phyloP scores from a whole-genome alignment of 23 tunicate species.

The Ascidia mentula region DNA sequence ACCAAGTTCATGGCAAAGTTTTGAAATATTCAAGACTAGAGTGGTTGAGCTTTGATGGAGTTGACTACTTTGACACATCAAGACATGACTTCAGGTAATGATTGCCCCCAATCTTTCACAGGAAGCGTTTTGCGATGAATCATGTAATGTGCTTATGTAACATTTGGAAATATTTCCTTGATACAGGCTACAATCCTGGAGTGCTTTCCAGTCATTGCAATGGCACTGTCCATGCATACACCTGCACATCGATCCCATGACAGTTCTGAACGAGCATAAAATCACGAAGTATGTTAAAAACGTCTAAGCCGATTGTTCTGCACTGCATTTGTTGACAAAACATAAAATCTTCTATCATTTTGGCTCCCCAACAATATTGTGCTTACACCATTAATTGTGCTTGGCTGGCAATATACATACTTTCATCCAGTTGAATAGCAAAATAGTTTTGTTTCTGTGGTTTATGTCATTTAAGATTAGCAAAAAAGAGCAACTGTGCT shows the following conservation, averaged over 20 bases:
- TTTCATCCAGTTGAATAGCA: constrained; percentile 17
- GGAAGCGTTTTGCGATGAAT: constrained; percentile 14
- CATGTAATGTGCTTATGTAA: constrained; percentile 11
- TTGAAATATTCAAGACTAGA: constrained; percentile 12
- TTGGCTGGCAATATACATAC: constrained; percentile 11
- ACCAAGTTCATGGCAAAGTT: constrained; percentile 18
- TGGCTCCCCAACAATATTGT: not conserved
- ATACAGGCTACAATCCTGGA: not conserved
- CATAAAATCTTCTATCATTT: constrained; percentile 9
- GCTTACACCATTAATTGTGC: constrained; percentile 1
- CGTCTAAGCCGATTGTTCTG: not conserved
- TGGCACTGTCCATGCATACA: not conserved
- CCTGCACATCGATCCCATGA: constrained; percentile 14
- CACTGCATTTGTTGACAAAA: constrained; percentile 15
- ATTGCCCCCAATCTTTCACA: constrained; percentile 14
- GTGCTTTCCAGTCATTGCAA: constrained; percentile 4
- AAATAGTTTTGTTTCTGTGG: no score
- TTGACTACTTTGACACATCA: constrained; percentile 6
- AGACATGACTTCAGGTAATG: constrained; percentile 6
- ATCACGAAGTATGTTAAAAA: not conserved
- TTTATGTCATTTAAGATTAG: no score
- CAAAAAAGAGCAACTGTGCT: no score
- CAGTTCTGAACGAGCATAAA: constrained; percentile 8
- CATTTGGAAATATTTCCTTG: constrained; percentile 6
- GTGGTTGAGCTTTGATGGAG: constrained; percentile 16